A percentile compares a stretch with the other conserved stretches of the same genome.
Evolutionary conservation across 2,888 invertebrate species (phyloP).

Genomic region (Nowickia ferox): DNA sequence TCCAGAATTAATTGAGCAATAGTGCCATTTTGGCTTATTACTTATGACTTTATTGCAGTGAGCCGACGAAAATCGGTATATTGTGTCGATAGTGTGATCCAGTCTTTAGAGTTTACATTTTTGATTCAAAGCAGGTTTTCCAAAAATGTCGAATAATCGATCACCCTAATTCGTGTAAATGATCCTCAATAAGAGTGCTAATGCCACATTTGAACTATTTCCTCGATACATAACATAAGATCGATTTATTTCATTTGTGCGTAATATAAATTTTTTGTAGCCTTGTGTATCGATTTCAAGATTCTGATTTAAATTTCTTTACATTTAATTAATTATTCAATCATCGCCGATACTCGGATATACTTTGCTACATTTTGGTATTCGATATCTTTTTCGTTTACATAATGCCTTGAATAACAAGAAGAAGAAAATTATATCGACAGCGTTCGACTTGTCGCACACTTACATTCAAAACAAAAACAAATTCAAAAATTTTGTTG

Average conservation of each 20-base stretch:
- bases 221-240: not conserved
- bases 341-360: constrained; percentile 26
- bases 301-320: constrained; percentile 58
- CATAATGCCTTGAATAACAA: constrained; percentile 39
- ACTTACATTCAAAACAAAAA: too few relatives aligned
- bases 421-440: not conserved
- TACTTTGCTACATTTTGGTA: constrained; percentile 15
- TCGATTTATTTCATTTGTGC: not conserved
- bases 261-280: constrained; percentile 42
- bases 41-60: too few relatives aligned
- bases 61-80: too few relatives aligned
- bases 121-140: too few relatives aligned
- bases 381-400: constrained; percentile 13
- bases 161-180: not conserved
- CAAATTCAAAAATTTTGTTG: too few relatives aligned
- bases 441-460: too few relatives aligned
- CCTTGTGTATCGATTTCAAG: constrained; percentile 63
- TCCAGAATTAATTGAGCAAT: too few relatives aligned
- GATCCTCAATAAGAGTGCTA: not conserved
- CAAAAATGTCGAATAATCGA: too few relatives aligned
- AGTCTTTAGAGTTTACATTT: too few relatives aligned
- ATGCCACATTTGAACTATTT: too few relatives aligned
- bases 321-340: constrained; percentile 63
- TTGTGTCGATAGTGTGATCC: too few relatives aligned
- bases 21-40: too few relatives aligned